Percentiles rank a stretch among this genome's conserved stretches.
phyloP scores from a whole-genome alignment of 2,888 invertebrate species.

The Sarcophaga rosellei region DNA sequence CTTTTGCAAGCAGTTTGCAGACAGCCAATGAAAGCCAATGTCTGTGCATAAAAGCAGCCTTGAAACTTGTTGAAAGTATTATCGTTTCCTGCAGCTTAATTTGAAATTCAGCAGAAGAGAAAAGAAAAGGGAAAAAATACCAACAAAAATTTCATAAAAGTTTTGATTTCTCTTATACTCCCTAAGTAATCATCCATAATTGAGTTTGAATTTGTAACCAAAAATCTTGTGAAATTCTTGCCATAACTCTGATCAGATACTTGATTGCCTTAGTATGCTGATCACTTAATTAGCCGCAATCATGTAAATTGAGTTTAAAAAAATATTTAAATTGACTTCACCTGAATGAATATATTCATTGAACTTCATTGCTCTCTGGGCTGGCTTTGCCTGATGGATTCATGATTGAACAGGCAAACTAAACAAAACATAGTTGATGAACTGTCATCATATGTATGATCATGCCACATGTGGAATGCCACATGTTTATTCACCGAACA shows the following conservation, averaged over 20 bases:
- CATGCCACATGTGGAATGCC: constrained; percentile 59
- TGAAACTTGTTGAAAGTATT: constrained; percentile 41
- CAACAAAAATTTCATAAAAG: too few species aligned
- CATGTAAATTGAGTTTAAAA: constrained; percentile 67
- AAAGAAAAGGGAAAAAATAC: too few species aligned
- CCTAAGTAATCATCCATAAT: constrained; percentile 43
- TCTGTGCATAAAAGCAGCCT: too few species aligned
- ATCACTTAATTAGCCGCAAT: constrained; percentile 69
- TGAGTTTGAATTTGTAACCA: constrained; percentile 50
- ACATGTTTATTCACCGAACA: constrained; percentile 1
- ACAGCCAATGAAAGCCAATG: background rate
- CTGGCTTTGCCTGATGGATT: background rate
- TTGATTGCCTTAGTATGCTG: constrained; percentile 46
- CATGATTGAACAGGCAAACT: background rate
- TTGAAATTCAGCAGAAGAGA: background rate
- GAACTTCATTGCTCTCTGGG: background rate
- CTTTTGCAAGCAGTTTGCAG: background rate
- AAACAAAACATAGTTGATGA: constrained; percentile 45
- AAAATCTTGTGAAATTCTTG: constrained; percentile 54
- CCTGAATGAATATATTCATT: constrained; percentile 58
- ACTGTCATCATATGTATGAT: constrained; percentile 58
- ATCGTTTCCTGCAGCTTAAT: background rate
- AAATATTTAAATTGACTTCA: constrained; percentile 68
- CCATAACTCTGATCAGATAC: constrained; percentile 54
- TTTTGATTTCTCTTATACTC: background rate